phyloP scores from a whole-genome alignment of 2,888 invertebrate species.

The Rhingia rostrata region DNA sequence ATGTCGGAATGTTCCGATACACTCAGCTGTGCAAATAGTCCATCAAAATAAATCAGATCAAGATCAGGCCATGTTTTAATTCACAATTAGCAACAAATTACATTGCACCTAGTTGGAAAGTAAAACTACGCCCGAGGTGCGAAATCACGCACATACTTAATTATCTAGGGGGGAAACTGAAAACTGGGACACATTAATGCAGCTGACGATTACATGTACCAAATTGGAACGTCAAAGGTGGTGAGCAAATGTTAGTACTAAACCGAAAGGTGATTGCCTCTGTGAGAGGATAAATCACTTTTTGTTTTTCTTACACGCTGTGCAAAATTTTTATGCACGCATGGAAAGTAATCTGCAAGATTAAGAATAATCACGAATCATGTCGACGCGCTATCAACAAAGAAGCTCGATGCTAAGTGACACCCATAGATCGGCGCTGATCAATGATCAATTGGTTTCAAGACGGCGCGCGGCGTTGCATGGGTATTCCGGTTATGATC shows the following conservation, averaged over 20 bases:
- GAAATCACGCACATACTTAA: slow-evolving; percentile 60
- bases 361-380: slow-evolving; percentile 51
- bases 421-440: slow-evolving; percentile 60
- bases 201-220: slow-evolving; percentile 37
- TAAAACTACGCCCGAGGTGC: slow-evolving; percentile 58
- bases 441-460: slow-evolving; percentile 59
- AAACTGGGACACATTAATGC: slow-evolving; percentile 60
- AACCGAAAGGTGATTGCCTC: slow-evolving; percentile 58
- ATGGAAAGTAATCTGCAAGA: slow-evolving; percentile 54
- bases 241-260: slow-evolving; percentile 44
- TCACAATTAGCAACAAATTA: slow-evolving; percentile 60
- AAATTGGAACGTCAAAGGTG: slow-evolving; percentile 15
- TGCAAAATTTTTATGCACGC: slow-evolving; percentile 27
- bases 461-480: background rate
- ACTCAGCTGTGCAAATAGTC: slow-evolving; percentile 29
- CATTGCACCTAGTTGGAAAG: slow-evolving; percentile 35
- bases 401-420: slow-evolving; percentile 42
- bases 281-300: slow-evolving; percentile 50
- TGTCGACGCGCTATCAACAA: slow-evolving; percentile 16
- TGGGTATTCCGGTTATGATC: slow-evolving; percentile 58
- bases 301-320: slow-evolving; percentile 3
- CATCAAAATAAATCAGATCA: slow-evolving; percentile 58
- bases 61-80: slow-evolving; percentile 61
- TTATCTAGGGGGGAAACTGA: background rate
- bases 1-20: background rate